Evolutionary conservation across 1,140 invertebrate species (phyloP).

Genomic region (Drosophila yakuba): DNA sequence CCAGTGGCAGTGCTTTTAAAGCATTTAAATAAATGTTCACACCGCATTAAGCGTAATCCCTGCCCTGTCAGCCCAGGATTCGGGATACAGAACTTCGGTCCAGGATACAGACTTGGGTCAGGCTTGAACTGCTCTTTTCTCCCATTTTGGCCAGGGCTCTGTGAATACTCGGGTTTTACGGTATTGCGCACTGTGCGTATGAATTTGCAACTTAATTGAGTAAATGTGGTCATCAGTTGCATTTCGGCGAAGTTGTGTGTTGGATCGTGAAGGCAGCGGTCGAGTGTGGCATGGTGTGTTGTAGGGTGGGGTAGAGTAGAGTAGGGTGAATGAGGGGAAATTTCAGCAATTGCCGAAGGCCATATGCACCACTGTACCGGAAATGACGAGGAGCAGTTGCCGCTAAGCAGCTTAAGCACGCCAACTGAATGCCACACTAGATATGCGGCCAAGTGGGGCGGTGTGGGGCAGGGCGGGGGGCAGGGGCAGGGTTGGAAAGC

Average conservation of each 20-base stretch:
- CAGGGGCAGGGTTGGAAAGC: neutral
- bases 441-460: neutral
- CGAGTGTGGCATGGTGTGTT: neutral
- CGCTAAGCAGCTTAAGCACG: slow-evolving; percentile 62
- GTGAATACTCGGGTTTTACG: neutral
- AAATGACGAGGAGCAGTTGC: slow-evolving; percentile 61
- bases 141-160: neutral
- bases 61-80: slow-evolving; percentile 19
- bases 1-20: neutral
- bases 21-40: slow-evolving; percentile 61
- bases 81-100: neutral
- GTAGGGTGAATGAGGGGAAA: neutral
- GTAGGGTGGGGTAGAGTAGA: neutral
- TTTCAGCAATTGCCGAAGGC: slow-evolving; percentile 30
- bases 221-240: slow-evolving; percentile 66
- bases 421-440: slow-evolving; percentile 22
- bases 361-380: slow-evolving; percentile 49
- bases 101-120: neutral
- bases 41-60: slow-evolving; percentile 60
- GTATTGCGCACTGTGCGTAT: slow-evolving; percentile 16
- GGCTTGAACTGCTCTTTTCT: neutral
- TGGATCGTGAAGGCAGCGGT: neutral
- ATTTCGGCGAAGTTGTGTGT: slow-evolving; percentile 31
- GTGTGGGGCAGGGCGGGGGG: too few relatives aligned
- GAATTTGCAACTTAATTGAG: slow-evolving; percentile 67